Percentiles rank a stretch among this genome's conserved stretches.
phyloP scores from a whole-genome alignment of 2,888 invertebrate species.

The Apotomis turbidana region DNA sequence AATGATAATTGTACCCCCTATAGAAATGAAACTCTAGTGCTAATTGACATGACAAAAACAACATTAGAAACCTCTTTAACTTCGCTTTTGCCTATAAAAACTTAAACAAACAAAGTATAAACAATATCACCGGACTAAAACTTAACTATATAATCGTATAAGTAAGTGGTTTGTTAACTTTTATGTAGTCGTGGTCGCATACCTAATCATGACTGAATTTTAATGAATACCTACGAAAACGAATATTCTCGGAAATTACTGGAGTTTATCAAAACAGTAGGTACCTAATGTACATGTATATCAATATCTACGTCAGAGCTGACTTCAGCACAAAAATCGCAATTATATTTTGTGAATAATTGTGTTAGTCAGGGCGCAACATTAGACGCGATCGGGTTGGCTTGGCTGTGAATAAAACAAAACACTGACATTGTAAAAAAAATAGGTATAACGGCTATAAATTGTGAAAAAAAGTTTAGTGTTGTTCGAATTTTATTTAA shows the following conservation, averaged over 20 bases:
- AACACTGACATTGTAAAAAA: neutral
- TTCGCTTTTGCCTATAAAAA: too few species aligned
- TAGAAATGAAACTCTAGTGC: too few species aligned
- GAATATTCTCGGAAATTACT: constrained; percentile 5
- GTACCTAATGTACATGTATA: neutral
- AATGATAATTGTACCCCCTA: too few species aligned
- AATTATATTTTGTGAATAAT: constrained; percentile 31
- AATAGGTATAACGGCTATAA: neutral
- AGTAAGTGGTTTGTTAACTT: too few species aligned
- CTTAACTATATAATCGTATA: too few species aligned
- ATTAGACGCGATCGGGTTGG: constrained; percentile 5
- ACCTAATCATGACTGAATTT: neutral
- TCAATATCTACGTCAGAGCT: neutral
- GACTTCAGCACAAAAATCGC: constrained; percentile 12
- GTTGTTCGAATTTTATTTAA: too few species aligned
- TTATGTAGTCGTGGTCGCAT: neutral
- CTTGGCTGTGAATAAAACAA: neutral
- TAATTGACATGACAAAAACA: too few species aligned
- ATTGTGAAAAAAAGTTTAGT: too few species aligned
- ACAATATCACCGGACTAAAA: too few species aligned
- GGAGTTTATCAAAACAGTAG: constrained; percentile 12
- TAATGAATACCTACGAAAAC: constrained; percentile 1
- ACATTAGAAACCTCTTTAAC: too few species aligned
- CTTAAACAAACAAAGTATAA: too few species aligned
- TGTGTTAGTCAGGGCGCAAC: constrained; percentile 21